A percentile compares a stretch with the other conserved stretches of the same genome.
phyloP scores from a whole-genome alignment of 2,888 invertebrate genomes.

The Drosophila suboccidentalis region DNA sequence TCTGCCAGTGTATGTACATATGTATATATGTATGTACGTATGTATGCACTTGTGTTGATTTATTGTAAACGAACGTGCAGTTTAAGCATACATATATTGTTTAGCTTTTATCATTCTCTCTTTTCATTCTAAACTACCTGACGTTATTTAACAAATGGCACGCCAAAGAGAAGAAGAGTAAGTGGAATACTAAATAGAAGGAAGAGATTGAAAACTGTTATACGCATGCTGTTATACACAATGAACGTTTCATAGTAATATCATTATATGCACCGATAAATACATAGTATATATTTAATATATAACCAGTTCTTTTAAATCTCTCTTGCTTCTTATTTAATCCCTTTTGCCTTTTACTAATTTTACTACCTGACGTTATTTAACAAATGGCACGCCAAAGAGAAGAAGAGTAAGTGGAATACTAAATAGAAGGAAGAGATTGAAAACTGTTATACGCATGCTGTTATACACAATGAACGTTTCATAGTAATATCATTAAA shows the following conservation, averaged over 20 bases:
- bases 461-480: slow-evolving; percentile 2
- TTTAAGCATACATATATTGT: slow-evolving; percentile 32
- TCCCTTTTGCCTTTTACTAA: no score
- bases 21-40: neutral
- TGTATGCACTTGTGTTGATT: slow-evolving; percentile 7
- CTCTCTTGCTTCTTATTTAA: slow-evolving; percentile 8
- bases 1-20: slow-evolving; percentile 1
- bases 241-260: neutral
- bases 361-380: slow-evolving; percentile 23
- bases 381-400: slow-evolving; percentile 1
- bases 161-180: slow-evolving; percentile 14
- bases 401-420: slow-evolving; percentile 13
- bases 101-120: slow-evolving; percentile 29
- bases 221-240: slow-evolving; percentile 6
- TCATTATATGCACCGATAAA: neutral
- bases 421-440: neutral
- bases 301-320: slow-evolving; percentile 31
- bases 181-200: slow-evolving; percentile 1
- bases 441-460: slow-evolving; percentile 6
- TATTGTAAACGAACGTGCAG: slow-evolving; percentile 46
- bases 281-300: neutral
- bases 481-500: neutral
- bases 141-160: slow-evolving; percentile 10
- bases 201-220: slow-evolving; percentile 1
- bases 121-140: slow-evolving; percentile 32